A percentile compares a stretch with the other conserved stretches of the same genome.
Evolutionary conservation across 2,113 vertebrate species (phyloP).

Genomic region (Ceyx cyanopectus): DNA sequence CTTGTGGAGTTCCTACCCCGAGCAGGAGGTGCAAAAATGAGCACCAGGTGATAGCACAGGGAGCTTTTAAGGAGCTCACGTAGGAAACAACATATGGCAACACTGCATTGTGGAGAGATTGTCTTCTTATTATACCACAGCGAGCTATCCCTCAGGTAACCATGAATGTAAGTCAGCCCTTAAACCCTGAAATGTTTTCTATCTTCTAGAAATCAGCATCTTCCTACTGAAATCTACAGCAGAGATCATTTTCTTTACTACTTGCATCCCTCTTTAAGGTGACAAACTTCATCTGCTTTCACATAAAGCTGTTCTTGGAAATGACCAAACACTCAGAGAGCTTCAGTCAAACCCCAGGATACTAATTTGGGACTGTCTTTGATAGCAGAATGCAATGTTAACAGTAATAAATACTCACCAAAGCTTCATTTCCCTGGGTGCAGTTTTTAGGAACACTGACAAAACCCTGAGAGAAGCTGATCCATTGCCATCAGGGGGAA

Average conservation of each 20-base stretch:
- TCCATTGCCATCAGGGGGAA: neutral
- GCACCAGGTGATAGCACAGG: neutral
- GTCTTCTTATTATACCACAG: rapidly evolving
- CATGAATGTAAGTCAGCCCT: neutral
- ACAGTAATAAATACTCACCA: neutral
- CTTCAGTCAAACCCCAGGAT: neutral
- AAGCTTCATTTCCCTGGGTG: neutral
- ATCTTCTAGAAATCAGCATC: neutral
- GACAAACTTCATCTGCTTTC: neutral
- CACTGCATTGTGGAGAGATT: neutral
- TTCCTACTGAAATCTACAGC: neutral
- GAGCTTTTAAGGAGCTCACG: neutral
- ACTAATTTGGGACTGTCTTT: neutral
- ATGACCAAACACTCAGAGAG: neutral
- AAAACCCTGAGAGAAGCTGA: neutral
- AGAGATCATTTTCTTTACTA: neutral
- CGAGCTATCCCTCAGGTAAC: neutral
- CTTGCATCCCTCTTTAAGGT: neutral
- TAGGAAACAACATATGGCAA: neutral
- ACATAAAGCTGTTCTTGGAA: neutral
- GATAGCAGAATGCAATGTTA: neutral
- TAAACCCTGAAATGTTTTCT: neutral
- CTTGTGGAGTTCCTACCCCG: neutral
- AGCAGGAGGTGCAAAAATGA: rapidly evolving
- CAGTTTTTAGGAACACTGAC: neutral